A percentile compares a stretch with the other conserved stretches of the same genome.
Conservation (phyloP, 2,888 invertebrate genomes). For the Cerceris rybyensis region DNA sequence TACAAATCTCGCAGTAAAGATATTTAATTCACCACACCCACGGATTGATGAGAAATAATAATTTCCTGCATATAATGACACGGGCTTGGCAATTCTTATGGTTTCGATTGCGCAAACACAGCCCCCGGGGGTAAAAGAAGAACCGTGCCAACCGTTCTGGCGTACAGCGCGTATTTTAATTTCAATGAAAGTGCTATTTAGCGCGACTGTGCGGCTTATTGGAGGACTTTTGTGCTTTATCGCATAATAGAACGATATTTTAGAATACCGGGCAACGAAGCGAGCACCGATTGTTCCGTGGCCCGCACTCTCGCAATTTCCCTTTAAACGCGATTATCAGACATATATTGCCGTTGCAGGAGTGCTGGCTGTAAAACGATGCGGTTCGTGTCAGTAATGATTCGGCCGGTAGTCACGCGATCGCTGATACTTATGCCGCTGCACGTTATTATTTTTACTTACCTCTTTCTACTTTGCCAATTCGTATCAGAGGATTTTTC, state of each 20-base stretch:
- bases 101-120: slow-evolving; percentile 6
- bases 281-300: slow-evolving; percentile 40
- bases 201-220: slow-evolving; percentile 18
- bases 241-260: slow-evolving; percentile 42
- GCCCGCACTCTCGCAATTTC: slow-evolving; percentile 45
- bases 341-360: slow-evolving; percentile 23
- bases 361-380: slow-evolving; percentile 49
- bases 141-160: slow-evolving; percentile 24
- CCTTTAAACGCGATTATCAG: slow-evolving; percentile 39
- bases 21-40: background rate
- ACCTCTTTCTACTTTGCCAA: slow-evolving; percentile 19
- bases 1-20: no score
- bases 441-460: slow-evolving; percentile 56
- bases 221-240: slow-evolving; percentile 19
- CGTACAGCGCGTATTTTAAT: slow-evolving; percentile 18
- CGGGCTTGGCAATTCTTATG: slow-evolving; percentile 1
- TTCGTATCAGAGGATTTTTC: slow-evolving; percentile 9
- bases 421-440: slow-evolving; percentile 54
- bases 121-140: background rate
- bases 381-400: slow-evolving; percentile 70
- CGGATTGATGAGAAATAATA: background rate
- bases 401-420: slow-evolving; percentile 66
- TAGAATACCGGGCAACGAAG: slow-evolving; percentile 20
- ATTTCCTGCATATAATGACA: background rate
- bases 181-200: slow-evolving; percentile 30